Evolutionary conservation across 2,888 invertebrate species (phyloP).

Genomic region (Agrotis exclamationis): DNA sequence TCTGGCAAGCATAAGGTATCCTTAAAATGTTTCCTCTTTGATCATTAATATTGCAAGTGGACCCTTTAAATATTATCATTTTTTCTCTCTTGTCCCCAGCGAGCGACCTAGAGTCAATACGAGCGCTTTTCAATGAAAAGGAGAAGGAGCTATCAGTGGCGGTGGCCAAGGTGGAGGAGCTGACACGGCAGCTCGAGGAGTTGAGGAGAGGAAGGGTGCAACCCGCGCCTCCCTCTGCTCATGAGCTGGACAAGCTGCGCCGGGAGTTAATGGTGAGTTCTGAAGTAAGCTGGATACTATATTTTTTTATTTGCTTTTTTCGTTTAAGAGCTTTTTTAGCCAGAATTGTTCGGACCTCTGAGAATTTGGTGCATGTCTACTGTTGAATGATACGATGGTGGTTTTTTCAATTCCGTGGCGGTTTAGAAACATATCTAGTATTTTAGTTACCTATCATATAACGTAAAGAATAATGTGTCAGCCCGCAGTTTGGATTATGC

Average conservation of each 20-base stretch:
- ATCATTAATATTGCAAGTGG: too few relatives aligned
- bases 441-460: background rate
- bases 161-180: constrained; percentile 99
- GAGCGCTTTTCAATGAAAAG: constrained; percentile 99
- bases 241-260: constrained; percentile 97
- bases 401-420: background rate
- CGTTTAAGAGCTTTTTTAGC: background rate
- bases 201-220: constrained; percentile 93
- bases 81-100: constrained; percentile 91
- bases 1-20: too few relatives aligned
- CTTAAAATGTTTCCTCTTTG: too few relatives aligned
- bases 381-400: too few relatives aligned
- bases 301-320: constrained; percentile 23
- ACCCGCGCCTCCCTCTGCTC: constrained; percentile 93
- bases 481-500: background rate
- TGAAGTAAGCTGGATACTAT: constrained; percentile 30
- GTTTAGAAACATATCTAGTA: too few relatives aligned
- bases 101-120: constrained; percentile 98
- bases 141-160: constrained; percentile 99
- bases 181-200: constrained; percentile 98
- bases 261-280: constrained; percentile 96
- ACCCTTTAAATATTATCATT: background rate
- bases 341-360: too few relatives aligned
- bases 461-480: background rate
- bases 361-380: background rate